Evolutionary conservation across 1,140 invertebrate species (phyloP).

Genomic region (Stenopsyche tienmushanensis): DNA sequence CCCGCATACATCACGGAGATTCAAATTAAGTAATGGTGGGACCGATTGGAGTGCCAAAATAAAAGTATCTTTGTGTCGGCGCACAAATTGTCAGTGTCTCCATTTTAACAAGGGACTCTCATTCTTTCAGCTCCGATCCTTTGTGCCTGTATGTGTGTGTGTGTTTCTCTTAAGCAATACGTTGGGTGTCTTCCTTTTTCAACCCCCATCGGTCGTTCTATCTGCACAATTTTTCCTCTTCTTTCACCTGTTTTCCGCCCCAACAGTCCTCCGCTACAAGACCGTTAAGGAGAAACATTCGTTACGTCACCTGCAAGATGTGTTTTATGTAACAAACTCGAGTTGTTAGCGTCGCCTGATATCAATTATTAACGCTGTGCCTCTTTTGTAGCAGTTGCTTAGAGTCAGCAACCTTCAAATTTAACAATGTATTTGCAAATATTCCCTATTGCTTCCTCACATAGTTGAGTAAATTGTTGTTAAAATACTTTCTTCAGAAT

Average conservation of each 20-base stretch:
- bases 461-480: no score
- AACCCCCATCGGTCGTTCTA: background rate
- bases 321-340: no score
- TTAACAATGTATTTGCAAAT: no score
- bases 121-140: background rate
- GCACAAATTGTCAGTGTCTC: background rate
- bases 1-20: no score
- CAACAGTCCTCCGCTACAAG: background rate
- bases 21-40: background rate
- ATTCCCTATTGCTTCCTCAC: no score
- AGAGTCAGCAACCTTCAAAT: no score
- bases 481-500: no score
- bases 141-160: background rate
- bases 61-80: background rate
- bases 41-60: background rate
- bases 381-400: no score
- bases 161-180: background rate
- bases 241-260: background rate
- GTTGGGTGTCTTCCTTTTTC: background rate
- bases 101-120: background rate
- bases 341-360: no score
- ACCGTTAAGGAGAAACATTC: constrained; percentile 3
- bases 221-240: background rate
- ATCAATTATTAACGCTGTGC: no score
- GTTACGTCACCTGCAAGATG: constrained; percentile 1